These are phyloP conservation scores for Thymallus thymallus DNA, from an alignment of 2,113 vertebrate genomes.

Conservation along the genomic window DNA sequence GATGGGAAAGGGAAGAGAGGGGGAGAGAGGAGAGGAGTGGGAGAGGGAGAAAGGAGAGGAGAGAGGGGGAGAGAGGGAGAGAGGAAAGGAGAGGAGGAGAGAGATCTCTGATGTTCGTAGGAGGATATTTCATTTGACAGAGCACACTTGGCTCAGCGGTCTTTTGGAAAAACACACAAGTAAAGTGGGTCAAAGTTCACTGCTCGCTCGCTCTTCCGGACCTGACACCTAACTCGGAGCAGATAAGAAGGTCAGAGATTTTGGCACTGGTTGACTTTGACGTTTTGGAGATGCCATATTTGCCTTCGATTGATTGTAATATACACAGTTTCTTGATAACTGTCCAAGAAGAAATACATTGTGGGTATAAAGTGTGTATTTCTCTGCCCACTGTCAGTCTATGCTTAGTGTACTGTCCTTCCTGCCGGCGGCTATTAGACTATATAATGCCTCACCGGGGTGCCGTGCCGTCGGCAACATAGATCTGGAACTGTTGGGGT, in stretches of 20 bases:
- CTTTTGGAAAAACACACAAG: conserved; percentile 67
- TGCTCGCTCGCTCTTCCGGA: conserved; percentile 40
- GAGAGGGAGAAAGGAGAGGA: no score
- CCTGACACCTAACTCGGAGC: conserved; percentile 46
- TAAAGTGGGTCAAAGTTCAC: conserved; percentile 63
- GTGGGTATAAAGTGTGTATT: neutral
- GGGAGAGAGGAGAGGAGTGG: conserved; percentile 21
- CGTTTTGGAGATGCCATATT: conserved; percentile 33
- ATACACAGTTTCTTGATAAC: neutral
- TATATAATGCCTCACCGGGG: no score
- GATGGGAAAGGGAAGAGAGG: neutral
- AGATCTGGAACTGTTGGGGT: no score
- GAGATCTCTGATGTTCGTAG: conserved; percentile 38
- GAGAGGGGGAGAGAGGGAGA: neutral
- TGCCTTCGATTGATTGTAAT: conserved; percentile 45
- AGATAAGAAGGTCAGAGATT: conserved; percentile 48
- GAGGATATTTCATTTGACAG: conserved; percentile 62
- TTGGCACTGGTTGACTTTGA: conserved; percentile 22
- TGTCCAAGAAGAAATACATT: neutral
- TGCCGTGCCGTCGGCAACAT: no score
- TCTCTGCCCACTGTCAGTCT: neutral
- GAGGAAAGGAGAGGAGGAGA: conserved; percentile 8
- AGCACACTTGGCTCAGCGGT: conserved; percentile 61
- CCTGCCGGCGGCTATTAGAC: no score
- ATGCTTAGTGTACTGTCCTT: neutral